Conservation (phyloP, 2,888 invertebrate species). For the Caenorhabditis imperialis region DNA sequence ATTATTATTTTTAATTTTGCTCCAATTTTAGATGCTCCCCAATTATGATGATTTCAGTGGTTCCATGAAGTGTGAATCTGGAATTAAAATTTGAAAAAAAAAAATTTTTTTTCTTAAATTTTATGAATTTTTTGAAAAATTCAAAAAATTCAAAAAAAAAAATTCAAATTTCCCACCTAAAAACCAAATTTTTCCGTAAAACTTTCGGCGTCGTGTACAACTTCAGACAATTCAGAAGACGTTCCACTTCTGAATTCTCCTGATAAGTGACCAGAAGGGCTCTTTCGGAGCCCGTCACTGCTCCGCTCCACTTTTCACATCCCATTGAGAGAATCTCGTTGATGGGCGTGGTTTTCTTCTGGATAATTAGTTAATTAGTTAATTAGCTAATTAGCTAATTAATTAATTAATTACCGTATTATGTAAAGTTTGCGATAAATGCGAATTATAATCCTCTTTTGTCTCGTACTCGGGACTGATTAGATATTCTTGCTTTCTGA, state of each 20-base stretch:
- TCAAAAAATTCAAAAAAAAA: background rate
- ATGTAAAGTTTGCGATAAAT: constrained; percentile 18
- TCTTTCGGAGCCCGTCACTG: background rate
- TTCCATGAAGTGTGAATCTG: constrained; percentile 7
- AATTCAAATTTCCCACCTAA: constrained; percentile 11
- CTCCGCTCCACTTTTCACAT: constrained; percentile 22
- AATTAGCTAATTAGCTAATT: too few species aligned
- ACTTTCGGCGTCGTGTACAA: constrained; percentile 38
- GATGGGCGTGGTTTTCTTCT: constrained; percentile 13
- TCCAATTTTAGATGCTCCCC: constrained; percentile 13
- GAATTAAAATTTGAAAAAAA: background rate
- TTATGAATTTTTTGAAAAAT: too few species aligned
- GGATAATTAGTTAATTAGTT: too few species aligned
- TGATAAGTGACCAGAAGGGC: constrained; percentile 24
- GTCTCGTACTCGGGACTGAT: constrained; percentile 34
- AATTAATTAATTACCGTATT: constrained; percentile 10
- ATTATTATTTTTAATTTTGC: too few species aligned
- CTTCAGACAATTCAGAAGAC: constrained; percentile 27
- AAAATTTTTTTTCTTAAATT: too few species aligned
- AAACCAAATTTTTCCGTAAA: constrained; percentile 30
- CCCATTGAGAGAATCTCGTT: constrained; percentile 20
- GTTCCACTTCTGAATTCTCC: constrained; percentile 16
- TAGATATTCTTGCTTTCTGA: constrained; percentile 14
- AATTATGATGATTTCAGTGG: constrained; percentile 14
- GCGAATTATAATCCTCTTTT: constrained; percentile 2